phyloP scores from a whole-genome alignment of 2,113 vertebrate species.

The Cynoglossus semilaevis region DNA sequence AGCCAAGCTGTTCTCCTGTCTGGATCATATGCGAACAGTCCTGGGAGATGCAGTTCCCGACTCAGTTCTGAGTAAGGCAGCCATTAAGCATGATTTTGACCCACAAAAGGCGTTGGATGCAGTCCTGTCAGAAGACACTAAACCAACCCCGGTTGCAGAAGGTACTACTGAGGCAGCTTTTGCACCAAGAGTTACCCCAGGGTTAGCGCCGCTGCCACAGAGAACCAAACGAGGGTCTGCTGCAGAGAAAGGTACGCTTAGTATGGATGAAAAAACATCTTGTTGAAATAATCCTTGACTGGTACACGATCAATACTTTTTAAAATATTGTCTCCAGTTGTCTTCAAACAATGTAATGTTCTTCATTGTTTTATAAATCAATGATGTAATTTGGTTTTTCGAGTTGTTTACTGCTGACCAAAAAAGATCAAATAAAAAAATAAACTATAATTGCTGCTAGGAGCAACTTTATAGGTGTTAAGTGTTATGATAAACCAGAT shows the following conservation, averaged over 20 bases:
- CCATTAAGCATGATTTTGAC: conserved; percentile 85
- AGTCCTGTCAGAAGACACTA: conserved; percentile 82
- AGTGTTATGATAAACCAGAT: not conserved
- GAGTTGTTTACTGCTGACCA: too few relatives aligned
- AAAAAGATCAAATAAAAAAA: too few relatives aligned
- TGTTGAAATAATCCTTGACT: not conserved
- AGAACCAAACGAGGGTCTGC: conserved; percentile 52
- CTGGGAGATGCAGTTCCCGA: conserved; percentile 87
- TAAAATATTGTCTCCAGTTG: not conserved
- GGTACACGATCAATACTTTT: not conserved
- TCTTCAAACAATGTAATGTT: not conserved
- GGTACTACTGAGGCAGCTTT: conserved; percentile 9
- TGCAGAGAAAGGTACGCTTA: conserved; percentile 85
- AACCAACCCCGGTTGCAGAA: conserved; percentile 61
- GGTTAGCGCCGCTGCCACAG: conserved; percentile 48
- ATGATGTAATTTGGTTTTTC: too few relatives aligned
- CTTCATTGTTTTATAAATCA: not conserved
- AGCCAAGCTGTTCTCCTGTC: conserved; percentile 90
- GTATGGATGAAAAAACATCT: not conserved
- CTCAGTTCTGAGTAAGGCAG: conserved; percentile 82
- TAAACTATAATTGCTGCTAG: too few relatives aligned
- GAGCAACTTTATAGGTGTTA: too few relatives aligned
- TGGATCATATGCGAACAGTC: conserved; percentile 92
- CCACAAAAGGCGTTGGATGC: conserved; percentile 86
- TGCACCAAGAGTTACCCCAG: conserved; percentile 29